Evolutionary conservation across 1,140 invertebrate species (phyloP).

Genomic region (Pseudomyrmex dendroicus): DNA sequence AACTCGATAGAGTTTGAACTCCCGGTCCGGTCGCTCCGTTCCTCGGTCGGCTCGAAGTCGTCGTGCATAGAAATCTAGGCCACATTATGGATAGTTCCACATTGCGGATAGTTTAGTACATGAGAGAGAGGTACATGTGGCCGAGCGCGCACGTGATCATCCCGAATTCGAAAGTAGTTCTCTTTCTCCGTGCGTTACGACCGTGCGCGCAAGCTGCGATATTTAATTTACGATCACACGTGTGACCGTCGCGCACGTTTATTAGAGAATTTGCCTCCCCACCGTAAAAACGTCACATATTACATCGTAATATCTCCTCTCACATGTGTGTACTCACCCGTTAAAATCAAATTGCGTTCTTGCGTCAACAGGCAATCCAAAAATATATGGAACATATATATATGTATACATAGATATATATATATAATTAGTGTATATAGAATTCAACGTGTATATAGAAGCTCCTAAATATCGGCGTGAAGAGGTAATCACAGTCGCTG

Average conservation of each 20-base stretch:
- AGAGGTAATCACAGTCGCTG: conserved; percentile 58
- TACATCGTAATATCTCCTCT: not conserved
- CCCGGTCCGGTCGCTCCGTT: conserved; percentile 71
- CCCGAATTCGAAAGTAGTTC: conserved; percentile 27
- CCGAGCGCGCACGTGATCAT: conserved; percentile 31
- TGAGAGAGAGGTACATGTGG: conserved; percentile 36
- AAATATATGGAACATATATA: conserved; percentile 74
- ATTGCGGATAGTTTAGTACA: conserved; percentile 75
- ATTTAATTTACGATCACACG: conserved; percentile 3
- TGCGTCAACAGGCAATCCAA: conserved; percentile 75
- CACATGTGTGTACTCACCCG: conserved; percentile 72
- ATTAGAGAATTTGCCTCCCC: conserved; percentile 18
- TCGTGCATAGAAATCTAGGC: conserved; percentile 76
- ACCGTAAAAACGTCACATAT: conserved; percentile 12
- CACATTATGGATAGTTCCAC: conserved; percentile 78
- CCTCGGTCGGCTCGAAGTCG: conserved; percentile 64
- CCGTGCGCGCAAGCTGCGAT: too few relatives aligned
- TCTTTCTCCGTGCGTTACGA: too few relatives aligned
- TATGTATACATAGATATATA: conserved; percentile 48
- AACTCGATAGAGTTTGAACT: conserved; percentile 73
- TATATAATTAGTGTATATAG: conserved; percentile 62
- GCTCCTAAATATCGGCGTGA: conserved; percentile 50
- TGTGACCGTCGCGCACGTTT: not conserved
- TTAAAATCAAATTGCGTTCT: conserved; percentile 74
- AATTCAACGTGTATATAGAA: conserved; percentile 51